These are phyloP conservation scores for Isoperla grammatica DNA, from an alignment of 2,888 invertebrate species.

Conservation along the genomic window DNA sequence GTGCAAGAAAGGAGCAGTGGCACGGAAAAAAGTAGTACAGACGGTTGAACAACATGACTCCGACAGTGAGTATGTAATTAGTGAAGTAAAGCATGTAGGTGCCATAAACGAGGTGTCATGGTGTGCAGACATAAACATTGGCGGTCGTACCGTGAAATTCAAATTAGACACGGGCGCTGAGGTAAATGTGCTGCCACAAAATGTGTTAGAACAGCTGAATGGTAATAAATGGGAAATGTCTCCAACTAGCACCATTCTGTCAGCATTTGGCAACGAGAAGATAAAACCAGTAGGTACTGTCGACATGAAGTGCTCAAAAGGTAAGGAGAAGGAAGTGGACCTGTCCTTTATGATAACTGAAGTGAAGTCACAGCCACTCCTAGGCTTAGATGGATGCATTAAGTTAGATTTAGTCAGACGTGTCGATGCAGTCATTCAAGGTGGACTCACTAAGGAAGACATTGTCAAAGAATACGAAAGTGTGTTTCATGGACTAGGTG, in stretches of 20 bases:
- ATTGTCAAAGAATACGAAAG: not conserved
- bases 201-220: not conserved
- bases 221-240: not conserved
- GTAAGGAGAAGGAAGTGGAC: not conserved
- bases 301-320: not conserved
- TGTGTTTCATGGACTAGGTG: slow-evolving; percentile 9
- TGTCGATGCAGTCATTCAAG: not conserved
- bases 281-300: not conserved
- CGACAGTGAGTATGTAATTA: not conserved
- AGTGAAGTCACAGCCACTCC: not conserved
- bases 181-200: not conserved
- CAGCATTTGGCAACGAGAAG: not conserved
- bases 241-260: not conserved
- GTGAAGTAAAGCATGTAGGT: too few species aligned
- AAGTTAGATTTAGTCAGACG: not conserved
- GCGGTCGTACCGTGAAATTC: not conserved
- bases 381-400: not conserved
- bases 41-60: not conserved
- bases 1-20: too few species aligned
- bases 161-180: slow-evolving; percentile 3
- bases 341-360: not conserved
- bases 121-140: not conserved
- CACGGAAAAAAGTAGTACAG: not conserved
- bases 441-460: not conserved
- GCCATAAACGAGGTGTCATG: not conserved